A percentile compares a stretch with the other conserved stretches of the same genome.
Conservation (phyloP, 2,797 vertebrate species). For the Eurystomus glaucurus region DNA sequence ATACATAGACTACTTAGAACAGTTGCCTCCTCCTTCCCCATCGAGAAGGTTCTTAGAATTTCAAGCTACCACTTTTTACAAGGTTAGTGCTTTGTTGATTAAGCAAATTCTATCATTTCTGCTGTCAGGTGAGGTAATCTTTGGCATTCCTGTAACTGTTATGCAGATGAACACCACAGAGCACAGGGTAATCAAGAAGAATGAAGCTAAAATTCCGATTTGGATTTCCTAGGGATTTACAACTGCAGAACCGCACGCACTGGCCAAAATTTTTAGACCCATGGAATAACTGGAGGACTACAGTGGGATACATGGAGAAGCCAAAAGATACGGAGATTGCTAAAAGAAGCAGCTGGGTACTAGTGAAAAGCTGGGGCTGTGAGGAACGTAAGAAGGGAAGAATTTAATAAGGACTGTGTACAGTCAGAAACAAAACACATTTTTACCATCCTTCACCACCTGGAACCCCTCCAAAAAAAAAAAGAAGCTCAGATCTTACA, state of each 20-base stretch:
- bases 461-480: neutral
- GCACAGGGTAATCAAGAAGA: no score
- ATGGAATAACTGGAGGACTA: neutral
- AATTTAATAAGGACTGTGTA: fast-evolving
- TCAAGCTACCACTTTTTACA: neutral
- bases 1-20: fast-evolving
- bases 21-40: neutral
- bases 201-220: neutral
- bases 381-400: fast-evolving
- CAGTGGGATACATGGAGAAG: neutral
- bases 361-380: neutral
- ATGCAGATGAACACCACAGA: neutral
- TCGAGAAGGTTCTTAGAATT: neutral
- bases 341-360: fast-evolving
- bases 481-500: neutral
- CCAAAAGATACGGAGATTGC: neutral
- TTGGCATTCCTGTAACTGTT: neutral
- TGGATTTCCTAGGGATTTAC: neutral
- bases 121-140: neutral
- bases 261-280: neutral
- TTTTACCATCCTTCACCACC: neutral
- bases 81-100: neutral
- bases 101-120: neutral
- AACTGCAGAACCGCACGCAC: neutral
- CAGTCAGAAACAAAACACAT: neutral